Evolutionary conservation across 53 echinoderm and acorn worm species (phyloP).

Genomic region (Arbacia lixula): DNA sequence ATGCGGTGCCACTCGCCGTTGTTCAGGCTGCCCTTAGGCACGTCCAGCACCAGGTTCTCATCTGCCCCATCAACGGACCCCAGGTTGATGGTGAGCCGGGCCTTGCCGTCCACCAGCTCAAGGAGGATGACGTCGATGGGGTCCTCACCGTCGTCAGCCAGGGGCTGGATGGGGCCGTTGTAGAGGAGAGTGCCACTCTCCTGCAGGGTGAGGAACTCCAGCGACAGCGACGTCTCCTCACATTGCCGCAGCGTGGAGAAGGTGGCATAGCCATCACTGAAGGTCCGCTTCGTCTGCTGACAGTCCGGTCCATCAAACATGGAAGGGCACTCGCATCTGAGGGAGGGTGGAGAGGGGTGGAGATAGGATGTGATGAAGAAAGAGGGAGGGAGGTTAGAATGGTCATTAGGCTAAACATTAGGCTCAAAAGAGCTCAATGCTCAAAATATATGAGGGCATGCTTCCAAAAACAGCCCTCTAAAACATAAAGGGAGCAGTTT

Average conservation of each 20-base stretch:
- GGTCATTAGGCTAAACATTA: too few relatives aligned
- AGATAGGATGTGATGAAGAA: too few relatives aligned
- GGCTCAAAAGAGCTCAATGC: too few relatives aligned
- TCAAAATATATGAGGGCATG: too few relatives aligned
- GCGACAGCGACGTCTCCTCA: constrained; percentile 78
- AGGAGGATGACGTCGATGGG: constrained; percentile 85
- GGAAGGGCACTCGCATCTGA: constrained; percentile 75
- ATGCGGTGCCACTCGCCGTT: constrained; percentile 91
- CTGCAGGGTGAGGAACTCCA: constrained; percentile 88
- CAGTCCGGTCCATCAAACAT: constrained; percentile 89
- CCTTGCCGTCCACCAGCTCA: constrained; percentile 71
- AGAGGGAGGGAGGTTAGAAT: neutral
- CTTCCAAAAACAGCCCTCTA: too few relatives aligned
- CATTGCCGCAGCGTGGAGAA: constrained; percentile 85
- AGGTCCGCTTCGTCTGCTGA: constrained; percentile 92
- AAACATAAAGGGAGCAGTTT: too few relatives aligned
- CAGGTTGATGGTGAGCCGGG: constrained; percentile 76
- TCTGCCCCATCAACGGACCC: constrained; percentile 48
- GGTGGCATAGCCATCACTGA: constrained; percentile 77
- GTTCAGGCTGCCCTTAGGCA: constrained; percentile 29
- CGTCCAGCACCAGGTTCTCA: constrained; percentile 62
- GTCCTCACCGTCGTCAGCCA: constrained; percentile 29
- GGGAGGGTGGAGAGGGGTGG: neutral
- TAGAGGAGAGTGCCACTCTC: constrained; percentile 87
- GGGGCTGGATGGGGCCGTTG: constrained; percentile 83